Percentiles rank a stretch among this genome's conserved stretches.
These are phyloP conservation scores for Dexiosoma caninum DNA, from an alignment of 2,888 invertebrate genomes.

Conservation along the genomic window DNA sequence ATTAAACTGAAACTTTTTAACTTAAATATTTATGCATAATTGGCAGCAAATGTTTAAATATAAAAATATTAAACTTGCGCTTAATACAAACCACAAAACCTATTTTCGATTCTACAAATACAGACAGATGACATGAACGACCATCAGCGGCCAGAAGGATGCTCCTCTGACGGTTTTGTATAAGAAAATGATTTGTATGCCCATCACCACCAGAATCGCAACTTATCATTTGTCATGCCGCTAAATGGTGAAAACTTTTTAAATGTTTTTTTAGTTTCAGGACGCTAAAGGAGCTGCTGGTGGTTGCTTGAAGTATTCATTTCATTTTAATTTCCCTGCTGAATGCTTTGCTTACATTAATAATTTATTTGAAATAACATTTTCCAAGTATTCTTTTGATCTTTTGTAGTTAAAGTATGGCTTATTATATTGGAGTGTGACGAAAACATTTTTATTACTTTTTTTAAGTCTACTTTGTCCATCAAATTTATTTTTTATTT, in stretches of 20 bases:
- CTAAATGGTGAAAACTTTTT: slow-evolving; percentile 15
- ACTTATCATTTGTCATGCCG: slow-evolving; percentile 3
- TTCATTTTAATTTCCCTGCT: neutral
- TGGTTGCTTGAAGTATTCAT: neutral
- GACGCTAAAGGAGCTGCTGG: slow-evolving; percentile 17
- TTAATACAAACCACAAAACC: slow-evolving; percentile 45
- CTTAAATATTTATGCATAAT: slow-evolving; percentile 57
- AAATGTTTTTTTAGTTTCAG: slow-evolving; percentile 19
- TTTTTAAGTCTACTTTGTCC: neutral
- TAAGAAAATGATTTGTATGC: neutral
- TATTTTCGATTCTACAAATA: slow-evolving; percentile 15
- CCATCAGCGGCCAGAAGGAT: neutral
- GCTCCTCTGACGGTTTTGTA: neutral
- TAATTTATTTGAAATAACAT: slow-evolving; percentile 39
- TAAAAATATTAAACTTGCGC: slow-evolving; percentile 37
- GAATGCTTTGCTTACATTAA: neutral
- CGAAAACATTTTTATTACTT: neutral
- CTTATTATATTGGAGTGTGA: neutral
- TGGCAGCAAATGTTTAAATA: slow-evolving; percentile 54
- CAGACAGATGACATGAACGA: neutral
- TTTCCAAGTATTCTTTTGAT: neutral
- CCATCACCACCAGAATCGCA: neutral
- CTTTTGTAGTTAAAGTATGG: slow-evolving; percentile 24
- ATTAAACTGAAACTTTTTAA: slow-evolving; percentile 25
- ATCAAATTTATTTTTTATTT: slow-evolving; percentile 17